These are phyloP conservation scores for Scolopax mira DNA, from an alignment of 2,113 vertebrate species.

Conservation along the genomic window DNA sequence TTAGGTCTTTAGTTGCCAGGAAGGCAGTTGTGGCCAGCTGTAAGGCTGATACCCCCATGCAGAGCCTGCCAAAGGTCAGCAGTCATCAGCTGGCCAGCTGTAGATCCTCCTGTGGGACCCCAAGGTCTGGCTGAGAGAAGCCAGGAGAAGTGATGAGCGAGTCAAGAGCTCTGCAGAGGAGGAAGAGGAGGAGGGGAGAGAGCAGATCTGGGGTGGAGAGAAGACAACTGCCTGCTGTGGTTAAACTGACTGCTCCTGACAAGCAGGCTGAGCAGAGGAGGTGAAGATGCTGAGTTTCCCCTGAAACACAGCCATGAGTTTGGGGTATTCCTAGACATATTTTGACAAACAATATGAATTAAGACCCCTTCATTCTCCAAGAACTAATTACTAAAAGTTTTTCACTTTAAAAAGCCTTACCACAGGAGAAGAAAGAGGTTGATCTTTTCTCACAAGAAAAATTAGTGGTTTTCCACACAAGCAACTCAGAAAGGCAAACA, in stretches of 20 bases:
- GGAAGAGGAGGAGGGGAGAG: background rate
- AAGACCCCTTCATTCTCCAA: background rate
- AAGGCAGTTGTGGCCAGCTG: constrained; percentile 41
- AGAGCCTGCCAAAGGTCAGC: constrained; percentile 23
- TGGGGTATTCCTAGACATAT: background rate
- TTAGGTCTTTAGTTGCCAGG: constrained; percentile 29
- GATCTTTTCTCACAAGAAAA: background rate
- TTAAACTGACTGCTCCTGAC: background rate
- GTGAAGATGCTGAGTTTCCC: background rate
- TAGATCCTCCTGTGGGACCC: background rate
- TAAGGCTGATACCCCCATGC: background rate
- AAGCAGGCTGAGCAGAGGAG: background rate
- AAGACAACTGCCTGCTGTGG: background rate
- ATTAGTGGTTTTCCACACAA: background rate
- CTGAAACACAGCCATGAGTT: background rate
- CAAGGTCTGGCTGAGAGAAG: background rate
- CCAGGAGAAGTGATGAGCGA: background rate
- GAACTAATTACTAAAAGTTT: background rate
- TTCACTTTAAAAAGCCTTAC: background rate
- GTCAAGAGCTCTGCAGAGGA: background rate
- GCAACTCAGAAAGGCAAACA: background rate
- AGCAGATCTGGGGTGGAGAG: background rate
- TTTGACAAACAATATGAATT: background rate
- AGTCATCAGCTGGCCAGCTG: constrained; percentile 11
- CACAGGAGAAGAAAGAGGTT: background rate